Evolutionary conservation across 2,888 invertebrate species (phyloP).

Genomic region (Ectropis crepuscularia): DNA sequence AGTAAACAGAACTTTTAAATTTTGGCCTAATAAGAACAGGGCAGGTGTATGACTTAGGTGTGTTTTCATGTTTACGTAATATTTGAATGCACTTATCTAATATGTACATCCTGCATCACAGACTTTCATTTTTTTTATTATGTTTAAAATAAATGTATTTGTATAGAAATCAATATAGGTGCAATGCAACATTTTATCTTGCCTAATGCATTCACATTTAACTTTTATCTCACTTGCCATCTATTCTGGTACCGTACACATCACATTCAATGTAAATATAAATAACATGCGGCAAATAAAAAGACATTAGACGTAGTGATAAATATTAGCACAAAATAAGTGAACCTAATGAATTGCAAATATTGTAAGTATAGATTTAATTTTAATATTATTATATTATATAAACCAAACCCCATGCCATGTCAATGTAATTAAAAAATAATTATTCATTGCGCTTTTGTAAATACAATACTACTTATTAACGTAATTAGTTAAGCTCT

Average conservation of each 20-base stretch:
- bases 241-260: not conserved
- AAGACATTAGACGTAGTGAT: constrained; percentile 56
- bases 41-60: no score
- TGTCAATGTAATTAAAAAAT: constrained; percentile 18
- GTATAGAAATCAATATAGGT: no score
- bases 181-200: constrained; percentile 18
- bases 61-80: no score
- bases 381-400: constrained; percentile 33
- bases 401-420: constrained; percentile 29
- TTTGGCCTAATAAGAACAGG: no score
- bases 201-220: constrained; percentile 8
- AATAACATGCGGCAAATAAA: constrained; percentile 46
- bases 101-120: no score
- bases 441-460: constrained; percentile 42
- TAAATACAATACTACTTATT: constrained; percentile 34
- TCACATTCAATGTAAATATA: not conserved
- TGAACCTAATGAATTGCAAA: constrained; percentile 34
- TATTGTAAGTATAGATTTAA: constrained; percentile 32
- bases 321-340: constrained; percentile 4
- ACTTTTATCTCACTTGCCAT: constrained; percentile 14
- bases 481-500: constrained; percentile 15
- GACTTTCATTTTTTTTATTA: no score
- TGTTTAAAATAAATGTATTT: no score
- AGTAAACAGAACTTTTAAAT: no score
- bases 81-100: no score